Percentiles rank a stretch among this genome's conserved stretches.
These are phyloP conservation scores for Globodera rostochiensis DNA, from an alignment of 1,140 invertebrate genomes.

Conservation along the genomic window DNA sequence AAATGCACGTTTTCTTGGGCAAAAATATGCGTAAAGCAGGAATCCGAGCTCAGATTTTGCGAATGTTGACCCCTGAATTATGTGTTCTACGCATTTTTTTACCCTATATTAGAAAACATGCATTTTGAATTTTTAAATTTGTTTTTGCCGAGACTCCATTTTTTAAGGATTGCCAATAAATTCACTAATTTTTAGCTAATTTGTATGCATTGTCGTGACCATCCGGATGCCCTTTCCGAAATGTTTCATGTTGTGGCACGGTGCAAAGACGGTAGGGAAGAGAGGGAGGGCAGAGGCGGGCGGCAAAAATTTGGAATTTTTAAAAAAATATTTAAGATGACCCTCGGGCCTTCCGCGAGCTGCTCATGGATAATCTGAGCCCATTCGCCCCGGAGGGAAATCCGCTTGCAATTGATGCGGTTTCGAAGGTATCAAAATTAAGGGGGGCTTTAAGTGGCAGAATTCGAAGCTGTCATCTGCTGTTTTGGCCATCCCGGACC, in stretches of 20 bases:
- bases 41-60: too few species aligned
- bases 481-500: not conserved
- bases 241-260: conserved; percentile 4
- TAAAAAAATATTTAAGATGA: not conserved
- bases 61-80: too few species aligned
- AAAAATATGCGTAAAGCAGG: too few species aligned
- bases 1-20: too few species aligned
- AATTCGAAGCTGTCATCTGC: conserved; percentile 33
- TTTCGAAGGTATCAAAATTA: not conserved
- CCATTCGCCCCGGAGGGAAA: conserved; percentile 6
- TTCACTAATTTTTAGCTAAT: not conserved
- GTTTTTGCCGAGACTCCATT: too few species aligned
- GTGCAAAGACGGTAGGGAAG: conserved; percentile 7
- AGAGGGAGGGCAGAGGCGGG: not conserved
- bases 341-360: not conserved
- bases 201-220: not conserved
- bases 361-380: conserved; percentile 15
- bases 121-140: too few species aligned
- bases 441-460: not conserved
- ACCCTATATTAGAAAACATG: too few species aligned
- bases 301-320: not conserved
- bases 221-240: conserved; percentile 5
- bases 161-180: not conserved
- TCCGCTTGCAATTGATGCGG: conserved; percentile 8
- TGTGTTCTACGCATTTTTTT: too few species aligned